Percentiles rank a stretch among this genome's conserved stretches.
phyloP scores from a whole-genome alignment of 2,888 invertebrate species.

The Amphipyra tragopoginis region DNA sequence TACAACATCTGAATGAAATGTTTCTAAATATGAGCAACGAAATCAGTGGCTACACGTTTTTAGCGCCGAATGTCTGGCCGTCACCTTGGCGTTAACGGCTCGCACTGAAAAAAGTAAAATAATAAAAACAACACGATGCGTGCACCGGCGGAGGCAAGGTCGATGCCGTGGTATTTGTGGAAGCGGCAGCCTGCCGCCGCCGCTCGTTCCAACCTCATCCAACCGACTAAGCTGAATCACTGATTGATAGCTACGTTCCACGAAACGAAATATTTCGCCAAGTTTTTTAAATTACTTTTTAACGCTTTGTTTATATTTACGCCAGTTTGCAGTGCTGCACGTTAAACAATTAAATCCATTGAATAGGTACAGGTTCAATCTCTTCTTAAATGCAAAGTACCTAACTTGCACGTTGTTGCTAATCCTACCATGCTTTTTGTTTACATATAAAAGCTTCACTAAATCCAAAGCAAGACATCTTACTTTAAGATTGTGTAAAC shows the following conservation, averaged over 20 bases:
- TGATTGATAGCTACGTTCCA: slow-evolving; percentile 78
- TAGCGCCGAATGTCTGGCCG: slow-evolving; percentile 69
- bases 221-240: slow-evolving; percentile 74
- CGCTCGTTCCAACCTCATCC: slow-evolving; percentile 70
- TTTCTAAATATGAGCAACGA: slow-evolving; percentile 20
- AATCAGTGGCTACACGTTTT: slow-evolving; percentile 26
- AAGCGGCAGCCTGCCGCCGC: slow-evolving; percentile 74
- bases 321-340: slow-evolving; percentile 17
- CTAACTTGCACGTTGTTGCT: not conserved
- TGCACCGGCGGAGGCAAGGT: slow-evolving; percentile 85
- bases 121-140: slow-evolving; percentile 83
- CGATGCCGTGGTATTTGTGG: slow-evolving; percentile 86
- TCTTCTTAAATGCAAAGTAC: not conserved
- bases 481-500: slow-evolving; percentile 35
- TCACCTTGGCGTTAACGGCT: slow-evolving; percentile 82
- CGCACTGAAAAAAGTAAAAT: slow-evolving; percentile 80
- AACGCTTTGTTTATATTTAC: slow-evolving; percentile 49
- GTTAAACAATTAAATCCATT: slow-evolving; percentile 5
- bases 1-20: slow-evolving; percentile 33
- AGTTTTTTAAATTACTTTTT: slow-evolving; percentile 63
- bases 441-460: too few relatives aligned
- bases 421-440: not conserved
- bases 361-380: not conserved
- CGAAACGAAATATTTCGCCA: slow-evolving; percentile 70
- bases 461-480: slow-evolving; percentile 14